phyloP scores from a whole-genome alignment of 2,888 invertebrate genomes.

The Lutraria lutraria region DNA sequence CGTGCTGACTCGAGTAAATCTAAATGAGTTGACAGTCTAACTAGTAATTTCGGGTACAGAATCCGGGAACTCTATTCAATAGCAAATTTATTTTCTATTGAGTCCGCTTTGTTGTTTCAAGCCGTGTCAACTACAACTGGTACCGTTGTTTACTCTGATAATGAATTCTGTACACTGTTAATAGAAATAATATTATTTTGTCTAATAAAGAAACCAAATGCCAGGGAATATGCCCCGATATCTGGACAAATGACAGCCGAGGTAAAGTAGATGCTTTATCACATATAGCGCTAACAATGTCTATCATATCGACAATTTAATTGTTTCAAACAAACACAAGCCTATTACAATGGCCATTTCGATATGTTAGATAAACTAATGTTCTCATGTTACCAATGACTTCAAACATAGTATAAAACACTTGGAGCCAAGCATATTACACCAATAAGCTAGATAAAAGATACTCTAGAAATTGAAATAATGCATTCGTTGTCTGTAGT shows the following conservation, averaged over 20 bases:
- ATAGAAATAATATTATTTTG: too few species aligned
- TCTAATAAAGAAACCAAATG: not conserved
- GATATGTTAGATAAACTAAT: constrained; percentile 19
- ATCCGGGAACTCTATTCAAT: too few species aligned
- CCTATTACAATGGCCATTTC: constrained; percentile 2
- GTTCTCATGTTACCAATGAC: not conserved
- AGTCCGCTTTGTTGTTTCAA: too few species aligned
- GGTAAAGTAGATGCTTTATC: not conserved
- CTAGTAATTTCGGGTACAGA: too few species aligned
- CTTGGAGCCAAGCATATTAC: not conserved
- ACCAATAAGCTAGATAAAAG: not conserved
- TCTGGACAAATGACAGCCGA: not conserved
- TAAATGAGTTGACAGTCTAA: too few species aligned
- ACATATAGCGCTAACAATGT: constrained; percentile 3
- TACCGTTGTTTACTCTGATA: too few species aligned
- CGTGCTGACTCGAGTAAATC: too few species aligned
- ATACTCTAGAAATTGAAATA: not conserved
- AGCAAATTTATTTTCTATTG: too few species aligned
- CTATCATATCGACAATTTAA: constrained; percentile 14
- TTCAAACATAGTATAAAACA: constrained; percentile 6
- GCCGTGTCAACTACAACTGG: too few species aligned
- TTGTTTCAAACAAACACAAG: constrained; percentile 18
- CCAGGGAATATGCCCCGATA: not conserved
- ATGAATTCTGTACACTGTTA: too few species aligned
- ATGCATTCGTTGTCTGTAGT: not conserved